Evolutionary conservation across 2,113 vertebrate genomes (phyloP).

Genomic region (Prietella phreatophila): DNA sequence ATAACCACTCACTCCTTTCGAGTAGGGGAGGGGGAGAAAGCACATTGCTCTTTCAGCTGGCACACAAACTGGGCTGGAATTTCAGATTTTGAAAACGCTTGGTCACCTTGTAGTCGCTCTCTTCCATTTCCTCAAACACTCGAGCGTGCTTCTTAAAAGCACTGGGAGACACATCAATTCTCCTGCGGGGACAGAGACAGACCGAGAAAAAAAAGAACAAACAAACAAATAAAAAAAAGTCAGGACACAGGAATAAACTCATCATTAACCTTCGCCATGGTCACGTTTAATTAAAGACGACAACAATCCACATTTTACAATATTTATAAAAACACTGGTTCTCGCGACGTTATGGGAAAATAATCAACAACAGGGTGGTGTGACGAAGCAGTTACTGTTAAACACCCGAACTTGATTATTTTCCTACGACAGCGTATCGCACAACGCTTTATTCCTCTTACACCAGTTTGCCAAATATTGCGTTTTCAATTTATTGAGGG

Average conservation of each 20-base stretch:
- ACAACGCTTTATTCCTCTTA: background rate
- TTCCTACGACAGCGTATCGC: background rate
- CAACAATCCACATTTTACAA: too few relatives aligned
- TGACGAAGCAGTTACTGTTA: background rate
- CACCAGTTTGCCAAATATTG: background rate
- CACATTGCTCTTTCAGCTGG: conserved; percentile 76
- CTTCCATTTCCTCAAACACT: conserved; percentile 92
- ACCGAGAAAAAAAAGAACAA: conserved; percentile 26
- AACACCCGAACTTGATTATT: too few relatives aligned
- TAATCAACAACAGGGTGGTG: background rate
- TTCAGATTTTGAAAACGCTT: conserved; percentile 73
- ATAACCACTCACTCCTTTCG: too few relatives aligned
- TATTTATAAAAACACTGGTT: background rate
- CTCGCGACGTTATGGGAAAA: background rate
- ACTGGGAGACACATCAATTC: conserved; percentile 99
- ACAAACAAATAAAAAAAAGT: too few relatives aligned
- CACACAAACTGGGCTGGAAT: conserved; percentile 56
- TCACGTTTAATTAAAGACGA: background rate
- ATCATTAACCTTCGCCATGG: background rate
- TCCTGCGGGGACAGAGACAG: conserved; percentile 69
- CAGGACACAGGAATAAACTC: background rate
- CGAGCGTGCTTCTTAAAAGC: conserved; percentile 98
- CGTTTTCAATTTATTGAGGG: background rate
- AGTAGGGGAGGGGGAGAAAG: conserved; percentile 83
- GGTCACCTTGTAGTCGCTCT: conserved; percentile 95